Evolutionary conservation across 1,140 invertebrate species (phyloP).

Genomic region (Oedothorax gibbosus): DNA sequence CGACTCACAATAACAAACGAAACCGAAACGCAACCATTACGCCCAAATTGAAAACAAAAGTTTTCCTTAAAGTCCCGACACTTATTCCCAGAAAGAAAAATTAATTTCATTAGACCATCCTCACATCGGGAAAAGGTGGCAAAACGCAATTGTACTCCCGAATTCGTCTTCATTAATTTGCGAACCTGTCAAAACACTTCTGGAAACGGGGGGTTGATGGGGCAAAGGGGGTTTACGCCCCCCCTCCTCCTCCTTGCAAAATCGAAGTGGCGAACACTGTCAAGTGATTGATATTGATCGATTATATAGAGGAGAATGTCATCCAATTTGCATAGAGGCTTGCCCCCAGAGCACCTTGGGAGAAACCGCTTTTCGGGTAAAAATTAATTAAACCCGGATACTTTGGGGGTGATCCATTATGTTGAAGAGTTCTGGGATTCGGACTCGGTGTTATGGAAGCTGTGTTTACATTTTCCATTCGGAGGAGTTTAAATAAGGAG

Average conservation of each 20-base stretch:
- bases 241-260: neutral
- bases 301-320: constrained; percentile 18
- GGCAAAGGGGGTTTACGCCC: neutral
- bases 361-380: neutral
- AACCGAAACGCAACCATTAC: neutral
- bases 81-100: neutral
- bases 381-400: constrained; percentile 42
- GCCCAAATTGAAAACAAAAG: constrained; percentile 10
- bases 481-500: neutral
- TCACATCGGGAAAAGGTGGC: constrained; percentile 1
- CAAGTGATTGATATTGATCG: constrained; percentile 46
- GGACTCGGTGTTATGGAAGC: neutral
- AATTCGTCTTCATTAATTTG: constrained; percentile 56
- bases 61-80: neutral
- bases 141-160: constrained; percentile 31
- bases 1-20: too few relatives aligned
- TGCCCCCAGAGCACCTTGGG: neutral
- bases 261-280: constrained; percentile 44
- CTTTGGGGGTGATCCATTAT: constrained; percentile 32
- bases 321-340: constrained; percentile 39
- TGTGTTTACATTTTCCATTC: neutral
- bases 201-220: neutral
- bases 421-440: neutral
- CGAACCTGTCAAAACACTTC: constrained; percentile 50
- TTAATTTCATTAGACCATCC: constrained; percentile 33